A percentile compares a stretch with the other conserved stretches of the same genome.
Evolutionary conservation across 2,113 vertebrate species (phyloP).

Genomic region (Chloebia gouldiae): DNA sequence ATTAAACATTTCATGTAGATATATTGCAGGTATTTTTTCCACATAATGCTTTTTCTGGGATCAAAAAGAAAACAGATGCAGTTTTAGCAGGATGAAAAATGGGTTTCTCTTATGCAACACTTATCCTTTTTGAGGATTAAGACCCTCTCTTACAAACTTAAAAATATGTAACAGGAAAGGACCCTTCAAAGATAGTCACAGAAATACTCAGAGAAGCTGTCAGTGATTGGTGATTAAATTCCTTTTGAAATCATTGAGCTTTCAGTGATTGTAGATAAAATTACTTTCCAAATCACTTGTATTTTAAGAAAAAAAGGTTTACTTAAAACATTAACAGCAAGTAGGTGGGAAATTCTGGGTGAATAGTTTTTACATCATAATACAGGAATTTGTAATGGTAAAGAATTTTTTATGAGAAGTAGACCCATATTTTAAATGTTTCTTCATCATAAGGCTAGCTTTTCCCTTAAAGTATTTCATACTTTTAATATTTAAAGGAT

Average conservation of each 20-base stretch:
- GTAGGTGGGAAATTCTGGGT: neutral
- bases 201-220: neutral
- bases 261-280: neutral
- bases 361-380: neutral
- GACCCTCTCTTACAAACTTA: neutral
- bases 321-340: neutral
- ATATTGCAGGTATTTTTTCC: neutral
- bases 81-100: neutral
- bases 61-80: neutral
- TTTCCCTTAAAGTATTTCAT: neutral
- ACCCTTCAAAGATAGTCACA: neutral
- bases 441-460: neutral
- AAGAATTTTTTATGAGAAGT: neutral
- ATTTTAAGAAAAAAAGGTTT: neutral
- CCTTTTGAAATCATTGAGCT: neutral
- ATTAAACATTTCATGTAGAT: neutral
- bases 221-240: neutral
- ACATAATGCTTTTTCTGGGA: neutral
- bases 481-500: neutral
- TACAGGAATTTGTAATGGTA: neutral
- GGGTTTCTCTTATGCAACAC: neutral
- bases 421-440: neutral
- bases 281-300: neutral
- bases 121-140: neutral
- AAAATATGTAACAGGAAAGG: neutral